Conservation (phyloP, 1,140 invertebrate species). For the Lanistes nyassanus region DNA sequence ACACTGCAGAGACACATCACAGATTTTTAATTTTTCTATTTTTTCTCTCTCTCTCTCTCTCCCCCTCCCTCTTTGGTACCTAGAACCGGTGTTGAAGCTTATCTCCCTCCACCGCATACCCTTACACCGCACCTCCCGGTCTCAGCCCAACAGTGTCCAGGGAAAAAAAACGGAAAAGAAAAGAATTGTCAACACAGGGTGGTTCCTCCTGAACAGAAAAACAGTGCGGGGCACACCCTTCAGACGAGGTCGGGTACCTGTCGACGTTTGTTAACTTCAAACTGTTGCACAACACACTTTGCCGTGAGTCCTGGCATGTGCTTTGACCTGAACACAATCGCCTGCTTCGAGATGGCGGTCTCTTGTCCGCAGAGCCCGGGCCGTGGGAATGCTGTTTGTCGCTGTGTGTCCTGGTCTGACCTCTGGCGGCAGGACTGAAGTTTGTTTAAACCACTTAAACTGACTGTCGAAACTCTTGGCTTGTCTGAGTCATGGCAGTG, state of each 20-base stretch:
- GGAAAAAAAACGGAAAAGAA: not conserved
- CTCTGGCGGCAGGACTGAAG: too few relatives aligned
- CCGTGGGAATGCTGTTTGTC: not conserved
- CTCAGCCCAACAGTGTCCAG: not conserved
- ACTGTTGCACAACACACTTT: conserved; percentile 14
- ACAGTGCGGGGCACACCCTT: not conserved
- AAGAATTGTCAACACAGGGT: conserved; percentile 20
- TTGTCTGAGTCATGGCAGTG: too few relatives aligned
- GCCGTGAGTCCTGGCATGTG: not conserved
- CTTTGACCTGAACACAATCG: not conserved
- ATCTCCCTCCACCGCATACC: not conserved
- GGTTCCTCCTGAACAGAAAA: not conserved
- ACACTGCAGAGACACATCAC: conserved; percentile 17
- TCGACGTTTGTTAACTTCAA: not conserved
- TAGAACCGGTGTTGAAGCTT: not conserved
- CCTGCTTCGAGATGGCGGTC: not conserved
- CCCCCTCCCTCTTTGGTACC: not conserved
- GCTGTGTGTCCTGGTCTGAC: too few relatives aligned
- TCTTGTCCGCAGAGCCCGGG: not conserved
- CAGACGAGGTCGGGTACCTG: not conserved
- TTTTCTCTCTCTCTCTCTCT: not conserved
- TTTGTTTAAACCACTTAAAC: too few relatives aligned
- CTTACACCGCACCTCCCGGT: not conserved
- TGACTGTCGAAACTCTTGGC: too few relatives aligned
- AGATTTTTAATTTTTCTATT: not conserved